phyloP scores from a whole-genome alignment of 2,113 vertebrate genomes.

The Psilopogon haemacephalus region DNA sequence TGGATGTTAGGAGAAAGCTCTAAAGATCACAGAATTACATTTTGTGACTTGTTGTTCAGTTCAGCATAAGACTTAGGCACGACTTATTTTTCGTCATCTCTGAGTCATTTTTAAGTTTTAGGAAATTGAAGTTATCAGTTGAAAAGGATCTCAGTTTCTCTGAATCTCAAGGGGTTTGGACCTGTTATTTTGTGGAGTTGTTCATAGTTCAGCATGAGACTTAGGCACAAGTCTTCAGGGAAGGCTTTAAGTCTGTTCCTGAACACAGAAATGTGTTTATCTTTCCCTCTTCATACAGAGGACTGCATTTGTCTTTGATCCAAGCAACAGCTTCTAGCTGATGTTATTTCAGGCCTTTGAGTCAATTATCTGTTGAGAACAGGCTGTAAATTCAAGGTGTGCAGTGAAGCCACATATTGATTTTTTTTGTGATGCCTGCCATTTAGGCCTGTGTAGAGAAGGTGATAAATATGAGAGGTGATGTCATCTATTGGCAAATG shows the following conservation, averaged over 20 bases:
- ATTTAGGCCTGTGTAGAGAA: neutral
- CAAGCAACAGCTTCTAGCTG: neutral
- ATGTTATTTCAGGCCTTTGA: neutral
- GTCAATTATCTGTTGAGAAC: neutral
- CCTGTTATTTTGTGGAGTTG: neutral
- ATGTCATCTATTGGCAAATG: neutral
- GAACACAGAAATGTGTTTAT: neutral
- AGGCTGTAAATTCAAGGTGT: neutral
- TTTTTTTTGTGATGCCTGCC: neutral
- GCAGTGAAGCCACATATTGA: neutral
- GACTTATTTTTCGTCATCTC: neutral
- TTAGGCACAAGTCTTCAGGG: neutral
- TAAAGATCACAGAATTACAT: neutral
- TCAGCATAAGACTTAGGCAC: neutral
- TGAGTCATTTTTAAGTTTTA: neutral
- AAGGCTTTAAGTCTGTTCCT: neutral
- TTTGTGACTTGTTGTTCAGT: neutral
- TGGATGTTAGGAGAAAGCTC: neutral
- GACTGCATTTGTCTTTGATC: neutral
- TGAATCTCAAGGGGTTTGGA: neutral
- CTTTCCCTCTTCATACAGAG: neutral
- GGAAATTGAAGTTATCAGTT: neutral
- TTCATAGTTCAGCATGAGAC: neutral
- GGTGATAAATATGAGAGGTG: neutral
- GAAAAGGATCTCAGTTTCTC: neutral